Conservation (phyloP, 2,888 invertebrate species). For the Drosophila paucipuncta region DNA sequence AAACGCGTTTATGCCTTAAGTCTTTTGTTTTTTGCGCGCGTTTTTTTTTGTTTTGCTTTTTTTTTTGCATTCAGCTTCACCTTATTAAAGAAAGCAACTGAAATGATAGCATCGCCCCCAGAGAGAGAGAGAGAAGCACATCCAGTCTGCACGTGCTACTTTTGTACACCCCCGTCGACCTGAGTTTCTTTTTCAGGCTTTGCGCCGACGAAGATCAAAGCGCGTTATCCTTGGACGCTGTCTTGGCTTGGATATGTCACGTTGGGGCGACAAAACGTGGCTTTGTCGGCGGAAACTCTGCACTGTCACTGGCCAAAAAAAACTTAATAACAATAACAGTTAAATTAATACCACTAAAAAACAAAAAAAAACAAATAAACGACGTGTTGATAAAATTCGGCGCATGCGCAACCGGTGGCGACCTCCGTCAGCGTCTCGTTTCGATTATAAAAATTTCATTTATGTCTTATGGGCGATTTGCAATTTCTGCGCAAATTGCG, state of each 20-base stretch:
- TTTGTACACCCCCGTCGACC: slow-evolving; percentile 58
- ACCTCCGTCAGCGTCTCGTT: slow-evolving; percentile 65
- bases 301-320: slow-evolving; percentile 54
- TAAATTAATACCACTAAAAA: slow-evolving; percentile 44
- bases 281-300: slow-evolving; percentile 48
- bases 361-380: not conserved
- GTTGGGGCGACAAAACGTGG: slow-evolving; percentile 53
- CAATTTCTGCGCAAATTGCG: slow-evolving; percentile 76
- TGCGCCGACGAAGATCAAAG: slow-evolving; percentile 62
- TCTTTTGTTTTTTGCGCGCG: slow-evolving; percentile 59
- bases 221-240: slow-evolving; percentile 51
- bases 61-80: slow-evolving; percentile 17
- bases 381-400: slow-evolving; percentile 39
- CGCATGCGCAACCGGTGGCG: slow-evolving; percentile 56
- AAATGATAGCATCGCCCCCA: slow-evolving; percentile 57
- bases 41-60: not conserved
- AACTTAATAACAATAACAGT: slow-evolving; percentile 76
- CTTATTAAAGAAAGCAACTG: slow-evolving; percentile 64
- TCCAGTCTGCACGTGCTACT: slow-evolving; percentile 66
- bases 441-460: slow-evolving; percentile 81
- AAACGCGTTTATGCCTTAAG: slow-evolving; percentile 78
- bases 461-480: slow-evolving; percentile 78
- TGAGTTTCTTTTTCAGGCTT: slow-evolving; percentile 33
- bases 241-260: slow-evolving; percentile 41
- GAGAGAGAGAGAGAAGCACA: slow-evolving; percentile 20